Evolutionary conservation across 2,888 invertebrate genomes (phyloP), one percentile per base, ranked within the genome.

Genomic region (Aspidapion aeneum): DNA sequence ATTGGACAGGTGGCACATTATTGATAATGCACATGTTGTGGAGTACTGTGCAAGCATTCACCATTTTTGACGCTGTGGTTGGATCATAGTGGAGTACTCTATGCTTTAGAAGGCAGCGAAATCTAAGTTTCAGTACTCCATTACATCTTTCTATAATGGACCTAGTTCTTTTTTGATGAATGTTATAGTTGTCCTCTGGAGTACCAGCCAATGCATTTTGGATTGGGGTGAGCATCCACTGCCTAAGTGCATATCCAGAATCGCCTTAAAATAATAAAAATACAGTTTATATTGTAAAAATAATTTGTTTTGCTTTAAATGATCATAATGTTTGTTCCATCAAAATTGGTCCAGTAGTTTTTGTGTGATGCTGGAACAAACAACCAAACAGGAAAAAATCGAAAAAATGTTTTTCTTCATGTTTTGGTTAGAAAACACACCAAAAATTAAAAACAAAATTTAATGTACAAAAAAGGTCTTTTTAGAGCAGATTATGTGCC

Each of bases 21-120:
- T 58, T 55, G 5, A 52, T 21, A 18, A 66, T 52, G 3, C 52
- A 52, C 52, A 52, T 52, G 18, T 52, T 52, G 16, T 52, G 52
- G 17, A 52, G 18, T n/a, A 52, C 52, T 52, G 52, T 52, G 52
- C 52, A 52, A 52, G 52, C 52, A 52, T 52, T 63, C 3, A 62
- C 58, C 49, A 66, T 63, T 60, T 59, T 58, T 1, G 55, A 55
- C 21, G 62, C 59, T 19, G 52, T 65, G 20, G 35, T 19, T 52
- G 66, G 64, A 12, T 12, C n/a, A 22, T 66, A 66, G 59, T 66
- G 64, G 12, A 61, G 54, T n/a, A 62, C 64, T 50, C 64, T 64
- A 57, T 66, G 64, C 22, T 65, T 63, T 57, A 61, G 49, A 21
- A 65, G 52, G 54, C 63, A 65, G 17, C 65, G 21, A 60, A 64